Evolutionary conservation across 1,140 invertebrate species (phyloP).

Genomic region (Parapsyche elsis): DNA sequence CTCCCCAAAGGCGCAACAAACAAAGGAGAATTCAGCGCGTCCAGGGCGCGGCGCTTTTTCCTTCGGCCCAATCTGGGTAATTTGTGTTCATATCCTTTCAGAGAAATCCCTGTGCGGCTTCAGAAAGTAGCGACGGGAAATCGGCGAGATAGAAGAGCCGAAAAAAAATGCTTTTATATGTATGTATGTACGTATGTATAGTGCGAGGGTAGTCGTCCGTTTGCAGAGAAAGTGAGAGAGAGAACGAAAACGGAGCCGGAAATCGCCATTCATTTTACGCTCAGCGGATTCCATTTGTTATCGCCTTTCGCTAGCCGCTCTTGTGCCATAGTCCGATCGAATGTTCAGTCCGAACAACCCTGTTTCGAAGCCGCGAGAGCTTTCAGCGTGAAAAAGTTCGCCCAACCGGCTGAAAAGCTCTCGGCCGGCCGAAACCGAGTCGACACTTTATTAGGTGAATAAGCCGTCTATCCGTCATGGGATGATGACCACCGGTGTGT

Average conservation of each 20-base stretch:
- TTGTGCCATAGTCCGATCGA: neutral
- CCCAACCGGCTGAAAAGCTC: no score
- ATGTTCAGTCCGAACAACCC: neutral
- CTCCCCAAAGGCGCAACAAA: constrained; percentile 3
- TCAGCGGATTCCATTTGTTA: constrained; percentile 53
- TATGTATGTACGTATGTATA: no score
- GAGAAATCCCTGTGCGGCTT: constrained; percentile 31
- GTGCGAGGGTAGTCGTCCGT: no score
- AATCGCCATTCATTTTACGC: constrained; percentile 54
- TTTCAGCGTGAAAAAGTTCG: no score
- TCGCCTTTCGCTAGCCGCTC: constrained; percentile 37
- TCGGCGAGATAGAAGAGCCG: neutral
- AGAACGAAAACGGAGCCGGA: constrained; percentile 38
- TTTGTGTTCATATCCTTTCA: constrained; percentile 51
- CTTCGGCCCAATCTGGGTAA: constrained; percentile 45
- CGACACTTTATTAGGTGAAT: constrained; percentile 54
- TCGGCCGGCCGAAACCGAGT: constrained; percentile 31
- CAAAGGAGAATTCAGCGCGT: constrained; percentile 2
- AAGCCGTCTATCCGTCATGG: constrained; percentile 49
- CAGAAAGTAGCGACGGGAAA: neutral
- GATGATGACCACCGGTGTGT: constrained; percentile 42
- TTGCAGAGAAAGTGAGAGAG: neutral
- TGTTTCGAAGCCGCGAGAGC: no score
- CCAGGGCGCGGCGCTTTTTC: neutral
- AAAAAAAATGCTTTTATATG: neutral